Evolutionary conservation across 2,113 vertebrate species (phyloP).

Genomic region (Raphicerus campestris): DNA sequence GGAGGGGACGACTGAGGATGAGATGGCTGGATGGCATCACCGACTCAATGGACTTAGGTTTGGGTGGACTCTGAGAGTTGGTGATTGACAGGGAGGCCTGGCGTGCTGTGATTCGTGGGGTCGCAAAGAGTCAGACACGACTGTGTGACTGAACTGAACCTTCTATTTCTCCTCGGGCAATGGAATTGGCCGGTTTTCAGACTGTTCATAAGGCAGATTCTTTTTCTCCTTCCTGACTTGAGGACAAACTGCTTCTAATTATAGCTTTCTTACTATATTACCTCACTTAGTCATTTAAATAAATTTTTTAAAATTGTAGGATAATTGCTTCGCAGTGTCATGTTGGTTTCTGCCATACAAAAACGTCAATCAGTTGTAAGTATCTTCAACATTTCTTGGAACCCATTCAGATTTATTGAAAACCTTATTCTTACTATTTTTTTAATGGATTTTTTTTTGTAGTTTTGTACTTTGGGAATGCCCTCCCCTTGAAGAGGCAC

Average conservation of each 20-base stretch:
- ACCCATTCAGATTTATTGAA: not conserved
- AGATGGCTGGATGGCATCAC: not conserved
- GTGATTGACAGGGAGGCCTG: not conserved
- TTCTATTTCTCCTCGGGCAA: not conserved
- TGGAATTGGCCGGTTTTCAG: not conserved
- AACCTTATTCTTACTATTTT: not conserved
- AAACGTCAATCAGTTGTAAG: fast-evolving
- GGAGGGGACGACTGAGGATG: not conserved
- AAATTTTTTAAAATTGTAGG: not conserved
- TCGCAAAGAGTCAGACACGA: not conserved
- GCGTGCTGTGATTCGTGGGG: not conserved
- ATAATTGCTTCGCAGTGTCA: not conserved
- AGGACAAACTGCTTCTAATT: not conserved
- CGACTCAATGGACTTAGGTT: not conserved
- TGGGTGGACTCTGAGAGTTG: not conserved
- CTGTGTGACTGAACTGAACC: not conserved
- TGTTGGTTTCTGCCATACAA: not conserved
- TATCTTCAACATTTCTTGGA: not conserved
- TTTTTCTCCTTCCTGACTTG: not conserved
- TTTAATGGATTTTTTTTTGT: not conserved
- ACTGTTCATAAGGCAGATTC: fast-evolving
- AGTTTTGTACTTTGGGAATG: not conserved
- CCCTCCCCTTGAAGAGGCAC: not conserved
- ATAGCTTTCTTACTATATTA: not conserved
- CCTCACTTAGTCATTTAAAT: not conserved